These are phyloP conservation scores for Xylota sylvarum DNA, from an alignment of 2,888 invertebrate genomes.

Conservation along the genomic window DNA sequence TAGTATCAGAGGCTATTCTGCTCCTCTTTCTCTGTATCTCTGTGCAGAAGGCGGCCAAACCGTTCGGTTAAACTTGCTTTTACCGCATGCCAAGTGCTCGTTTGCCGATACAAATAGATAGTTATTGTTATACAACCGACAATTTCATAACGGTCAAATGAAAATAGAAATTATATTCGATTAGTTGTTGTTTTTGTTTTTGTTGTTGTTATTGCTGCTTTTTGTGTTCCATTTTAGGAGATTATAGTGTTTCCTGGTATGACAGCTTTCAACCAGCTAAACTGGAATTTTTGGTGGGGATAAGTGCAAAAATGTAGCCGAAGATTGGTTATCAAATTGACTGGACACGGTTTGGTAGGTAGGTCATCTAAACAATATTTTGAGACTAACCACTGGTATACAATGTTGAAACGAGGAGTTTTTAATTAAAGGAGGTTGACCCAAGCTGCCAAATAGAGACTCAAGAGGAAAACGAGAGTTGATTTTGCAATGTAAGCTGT, in stretches of 20 bases:
- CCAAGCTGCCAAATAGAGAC: no score
- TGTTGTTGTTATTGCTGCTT: constrained; percentile 13
- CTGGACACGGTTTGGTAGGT: not conserved
- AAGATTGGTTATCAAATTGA: constrained; percentile 2
- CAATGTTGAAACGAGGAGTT: no score
- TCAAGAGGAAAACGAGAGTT: no score
- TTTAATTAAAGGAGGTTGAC: no score
- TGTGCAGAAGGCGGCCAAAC: constrained; percentile 62
- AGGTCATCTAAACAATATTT: not conserved
- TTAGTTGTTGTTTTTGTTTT: constrained; percentile 34
- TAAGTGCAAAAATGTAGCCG: not conserved
- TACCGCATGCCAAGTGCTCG: constrained; percentile 74
- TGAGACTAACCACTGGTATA: not conserved
- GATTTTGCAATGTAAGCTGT: no score
- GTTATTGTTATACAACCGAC: constrained; percentile 76
- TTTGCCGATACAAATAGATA: constrained; percentile 72
- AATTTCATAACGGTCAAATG: constrained; percentile 77
- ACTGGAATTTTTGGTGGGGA: not conserved
- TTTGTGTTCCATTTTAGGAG: constrained; percentile 70
- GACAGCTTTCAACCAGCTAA: constrained; percentile 60
- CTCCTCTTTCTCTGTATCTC: not conserved
- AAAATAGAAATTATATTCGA: constrained; percentile 73
- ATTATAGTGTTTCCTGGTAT: constrained; percentile 62
- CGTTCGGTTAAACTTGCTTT: constrained; percentile 74
- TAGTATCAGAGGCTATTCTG: constrained; percentile 4